Evolutionary conservation across 1,140 invertebrate species (phyloP).

Genomic region (Anadara kagoshimensis): DNA sequence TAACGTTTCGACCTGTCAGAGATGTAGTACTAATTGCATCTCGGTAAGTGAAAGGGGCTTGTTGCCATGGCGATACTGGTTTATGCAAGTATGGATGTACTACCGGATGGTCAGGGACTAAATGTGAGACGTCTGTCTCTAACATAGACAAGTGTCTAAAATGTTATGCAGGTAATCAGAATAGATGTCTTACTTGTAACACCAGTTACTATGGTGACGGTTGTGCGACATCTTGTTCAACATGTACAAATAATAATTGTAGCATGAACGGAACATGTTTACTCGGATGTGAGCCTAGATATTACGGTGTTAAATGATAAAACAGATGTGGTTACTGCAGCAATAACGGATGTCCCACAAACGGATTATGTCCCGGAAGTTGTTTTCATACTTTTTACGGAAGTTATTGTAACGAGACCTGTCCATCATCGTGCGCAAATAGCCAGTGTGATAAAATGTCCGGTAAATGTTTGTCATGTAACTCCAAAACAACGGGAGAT

Average conservation of each 20-base stretch:
- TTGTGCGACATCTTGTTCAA: slow-evolving; percentile 21
- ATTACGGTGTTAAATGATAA: too few relatives aligned
- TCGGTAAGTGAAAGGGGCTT: not conserved
- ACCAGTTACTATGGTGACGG: slow-evolving; percentile 30
- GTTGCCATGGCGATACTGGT: not conserved
- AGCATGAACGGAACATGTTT: too few relatives aligned
- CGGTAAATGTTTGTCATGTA: too few relatives aligned
- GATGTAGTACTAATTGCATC: slow-evolving; percentile 2
- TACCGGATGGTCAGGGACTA: too few relatives aligned
- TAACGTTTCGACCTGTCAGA: slow-evolving; percentile 2
- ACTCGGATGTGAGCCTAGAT: too few relatives aligned
- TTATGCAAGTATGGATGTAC: too few relatives aligned
- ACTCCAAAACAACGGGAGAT: slow-evolving; percentile 28
- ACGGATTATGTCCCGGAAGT: slow-evolving; percentile 17
- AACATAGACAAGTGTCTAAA: slow-evolving; percentile 32
- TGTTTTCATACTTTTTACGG: slow-evolving; percentile 23
- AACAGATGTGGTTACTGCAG: too few relatives aligned
- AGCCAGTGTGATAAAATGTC: slow-evolving; percentile 32
- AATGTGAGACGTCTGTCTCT: slow-evolving; percentile 11
- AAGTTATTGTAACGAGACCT: slow-evolving; percentile 5
- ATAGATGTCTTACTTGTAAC: slow-evolving; percentile 44
- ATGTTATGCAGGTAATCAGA: too few relatives aligned
- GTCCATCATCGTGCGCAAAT: too few relatives aligned
- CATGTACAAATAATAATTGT: too few relatives aligned
- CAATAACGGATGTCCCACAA: slow-evolving; percentile 13